These are phyloP conservation scores for Asbolus verrucosus DNA, from an alignment of 1,140 invertebrate species.

Conservation along the genomic window DNA sequence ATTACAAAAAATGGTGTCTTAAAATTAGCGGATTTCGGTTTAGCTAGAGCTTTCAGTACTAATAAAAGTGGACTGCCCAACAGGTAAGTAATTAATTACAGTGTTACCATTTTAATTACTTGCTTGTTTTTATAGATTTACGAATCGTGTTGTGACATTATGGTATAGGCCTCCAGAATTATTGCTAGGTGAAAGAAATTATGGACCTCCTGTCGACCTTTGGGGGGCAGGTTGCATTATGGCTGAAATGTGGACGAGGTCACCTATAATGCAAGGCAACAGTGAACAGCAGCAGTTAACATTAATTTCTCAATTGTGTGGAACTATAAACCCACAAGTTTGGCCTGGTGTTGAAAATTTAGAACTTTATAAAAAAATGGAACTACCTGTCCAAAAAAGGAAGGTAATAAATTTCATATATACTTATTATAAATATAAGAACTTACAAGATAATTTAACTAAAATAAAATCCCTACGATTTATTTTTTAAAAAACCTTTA, in stretches of 20 bases:
- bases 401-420: too few species aligned
- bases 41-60: slow-evolving; percentile 92
- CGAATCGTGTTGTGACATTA: slow-evolving; percentile 97
- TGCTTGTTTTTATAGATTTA: slow-evolving; percentile 75
- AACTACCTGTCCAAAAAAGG: slow-evolving; percentile 90
- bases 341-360: slow-evolving; percentile 96
- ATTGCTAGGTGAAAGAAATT: slow-evolving; percentile 91
- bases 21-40: slow-evolving; percentile 93
- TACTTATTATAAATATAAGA: too few species aligned
- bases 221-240: slow-evolving; percentile 99
- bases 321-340: slow-evolving; percentile 92
- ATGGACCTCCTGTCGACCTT: slow-evolving; percentile 96
- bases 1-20: slow-evolving; percentile 97
- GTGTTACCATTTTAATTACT: not conserved
- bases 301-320: slow-evolving; percentile 96
- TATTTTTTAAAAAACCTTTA: too few species aligned
- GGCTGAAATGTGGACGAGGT: slow-evolving; percentile 99
- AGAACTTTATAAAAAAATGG: slow-evolving; percentile 92
- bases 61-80: slow-evolving; percentile 88
- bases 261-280: slow-evolving; percentile 90
- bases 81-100: slow-evolving; percentile 65
- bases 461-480: too few species aligned
- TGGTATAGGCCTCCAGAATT: slow-evolving; percentile 98
- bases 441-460: too few species aligned
- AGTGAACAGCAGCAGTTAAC: slow-evolving; percentile 97